Evolutionary conservation across 2,113 vertebrate species (phyloP).

Genomic region (Struthidea cinerea): DNA sequence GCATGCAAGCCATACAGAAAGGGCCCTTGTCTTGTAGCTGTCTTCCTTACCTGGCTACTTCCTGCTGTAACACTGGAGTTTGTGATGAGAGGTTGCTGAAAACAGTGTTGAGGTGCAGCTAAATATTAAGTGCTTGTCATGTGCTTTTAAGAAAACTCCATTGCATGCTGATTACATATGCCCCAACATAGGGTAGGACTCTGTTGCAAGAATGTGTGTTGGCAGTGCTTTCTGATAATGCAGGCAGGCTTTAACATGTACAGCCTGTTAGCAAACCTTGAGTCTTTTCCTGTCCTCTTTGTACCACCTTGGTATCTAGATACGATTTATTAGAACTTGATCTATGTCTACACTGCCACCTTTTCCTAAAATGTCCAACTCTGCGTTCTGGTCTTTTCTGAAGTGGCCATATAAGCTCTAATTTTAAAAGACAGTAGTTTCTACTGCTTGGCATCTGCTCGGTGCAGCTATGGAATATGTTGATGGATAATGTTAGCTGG

Average conservation of each 20-base stretch:
- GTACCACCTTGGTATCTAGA: neutral
- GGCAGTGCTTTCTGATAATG: neutral
- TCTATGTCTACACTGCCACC: neutral
- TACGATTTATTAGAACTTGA: neutral
- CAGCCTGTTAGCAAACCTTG: neutral
- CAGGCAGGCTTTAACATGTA: neutral
- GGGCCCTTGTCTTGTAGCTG: neutral
- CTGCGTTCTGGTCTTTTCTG: neutral
- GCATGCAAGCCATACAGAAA: neutral
- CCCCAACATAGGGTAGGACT: neutral
- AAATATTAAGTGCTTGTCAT: neutral
- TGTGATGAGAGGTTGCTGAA: neutral
- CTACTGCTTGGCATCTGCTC: neutral
- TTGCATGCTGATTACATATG: neutral
- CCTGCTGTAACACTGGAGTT: neutral
- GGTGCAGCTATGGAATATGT: neutral
- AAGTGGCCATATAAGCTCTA: neutral
- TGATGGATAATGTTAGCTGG: neutral
- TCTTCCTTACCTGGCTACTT: neutral
- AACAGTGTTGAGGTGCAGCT: neutral
- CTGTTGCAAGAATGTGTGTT: neutral
- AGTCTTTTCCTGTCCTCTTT: neutral
- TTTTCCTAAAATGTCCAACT: neutral
- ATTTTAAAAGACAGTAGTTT: neutral
- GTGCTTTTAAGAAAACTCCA: neutral